Percentiles rank a stretch among this genome's conserved stretches.
Evolutionary conservation across 2,113 vertebrate genomes (phyloP).

Genomic region (Pangasianodon gigas): DNA sequence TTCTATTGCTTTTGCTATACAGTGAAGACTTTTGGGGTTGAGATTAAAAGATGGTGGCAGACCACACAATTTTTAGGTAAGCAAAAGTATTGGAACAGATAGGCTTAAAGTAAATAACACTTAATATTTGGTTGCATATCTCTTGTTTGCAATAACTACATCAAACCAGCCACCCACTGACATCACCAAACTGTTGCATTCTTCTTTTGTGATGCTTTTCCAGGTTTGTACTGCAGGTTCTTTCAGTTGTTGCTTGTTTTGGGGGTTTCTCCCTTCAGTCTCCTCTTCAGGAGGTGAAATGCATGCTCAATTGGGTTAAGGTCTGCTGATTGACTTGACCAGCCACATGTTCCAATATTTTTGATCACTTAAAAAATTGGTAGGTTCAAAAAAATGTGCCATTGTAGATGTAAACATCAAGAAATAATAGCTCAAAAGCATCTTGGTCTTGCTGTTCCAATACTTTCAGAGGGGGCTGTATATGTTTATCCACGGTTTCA

Average conservation of each 20-base stretch:
- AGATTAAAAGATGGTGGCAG: not conserved
- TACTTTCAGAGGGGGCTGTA: not conserved
- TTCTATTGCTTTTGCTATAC: slow-evolving; percentile 15
- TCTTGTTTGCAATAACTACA: not conserved
- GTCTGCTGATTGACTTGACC: too few species aligned
- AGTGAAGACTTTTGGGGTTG: not conserved
- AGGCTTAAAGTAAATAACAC: not conserved
- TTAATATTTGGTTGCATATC: not conserved
- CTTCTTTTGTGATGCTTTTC: not conserved
- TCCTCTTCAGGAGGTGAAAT: not conserved
- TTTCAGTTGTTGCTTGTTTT: not conserved
- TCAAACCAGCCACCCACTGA: too few species aligned
- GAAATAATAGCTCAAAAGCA: not conserved
- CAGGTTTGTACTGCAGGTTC: not conserved
- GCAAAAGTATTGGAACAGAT: not conserved
- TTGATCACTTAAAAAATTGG: not conserved
- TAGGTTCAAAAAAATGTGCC: not conserved
- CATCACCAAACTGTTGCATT: not conserved
- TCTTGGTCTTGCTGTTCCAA: not conserved
- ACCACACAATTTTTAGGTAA: not conserved
- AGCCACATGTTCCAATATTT: not conserved
- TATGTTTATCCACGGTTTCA: not conserved
- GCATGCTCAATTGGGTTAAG: too few species aligned
- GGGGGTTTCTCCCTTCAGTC: not conserved
- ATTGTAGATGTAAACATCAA: not conserved